Base-by-base conservation (phyloP, 2,113 vertebrate species). In the Pholis gunnellus region DNA sequence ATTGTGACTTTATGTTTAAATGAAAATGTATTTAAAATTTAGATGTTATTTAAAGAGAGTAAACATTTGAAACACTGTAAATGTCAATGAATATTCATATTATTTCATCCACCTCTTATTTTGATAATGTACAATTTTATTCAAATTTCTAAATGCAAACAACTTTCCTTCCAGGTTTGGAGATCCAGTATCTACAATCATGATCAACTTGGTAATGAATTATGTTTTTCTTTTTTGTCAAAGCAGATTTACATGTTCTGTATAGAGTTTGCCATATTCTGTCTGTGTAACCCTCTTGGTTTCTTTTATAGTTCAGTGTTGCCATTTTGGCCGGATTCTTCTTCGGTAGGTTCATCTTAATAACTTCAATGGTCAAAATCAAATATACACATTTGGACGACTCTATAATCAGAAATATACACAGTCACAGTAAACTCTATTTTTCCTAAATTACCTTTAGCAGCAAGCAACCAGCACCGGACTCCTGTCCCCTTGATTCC, bases 261-360 rank as follows among this genome's bases (percentile, higher is more conserved):
- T 11, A 17, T 3, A 11, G 48, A 66, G 4, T 31, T 18, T 52
- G 31, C n/a, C n/a, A 29, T 38, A 20, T n/a, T 66, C 50, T 67
- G 25, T 82, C 48, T 50, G 48, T 40, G 3, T 40, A 77, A 82
- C 20, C 8, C 38, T 29, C 34, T 7, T 9, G 22, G 46, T 63
- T 70, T 72, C 34, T 34, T 34, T 6, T 6, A 6, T 6, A 34
- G 34, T 34, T 34, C 0, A 34, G 34, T 34, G 34, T 85, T 72
- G 59, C 56, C 64, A 60, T 90, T 76, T 7, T 71, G 25, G 76
- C 48, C 0, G 81, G 72, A 54, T 8, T 87, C 42, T 3, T 88
- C 56, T 83, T 42, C 25, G 89, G 90, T 90, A 78, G 5, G 85
- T 79, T 60, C 2, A 63, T 74, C 27, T 50, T 11, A 48, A 11